Base-by-base conservation (phyloP, 2,113 vertebrate genomes). In the Gnathonemus longibarbis region DNA sequence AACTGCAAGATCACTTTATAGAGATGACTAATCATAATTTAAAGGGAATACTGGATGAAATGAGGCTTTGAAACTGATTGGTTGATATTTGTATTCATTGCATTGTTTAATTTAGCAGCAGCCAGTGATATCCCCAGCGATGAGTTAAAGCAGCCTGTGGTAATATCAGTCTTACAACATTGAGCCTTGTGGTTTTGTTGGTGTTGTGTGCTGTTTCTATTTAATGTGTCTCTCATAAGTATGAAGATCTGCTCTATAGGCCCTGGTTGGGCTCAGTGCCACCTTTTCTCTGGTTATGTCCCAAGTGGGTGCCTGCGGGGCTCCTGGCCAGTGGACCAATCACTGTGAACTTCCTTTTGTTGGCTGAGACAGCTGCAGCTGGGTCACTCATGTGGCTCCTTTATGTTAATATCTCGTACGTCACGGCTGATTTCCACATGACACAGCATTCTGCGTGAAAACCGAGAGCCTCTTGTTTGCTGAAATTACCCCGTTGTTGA, bases 351-450 rank as follows among this genome's bases (percentile, higher is more conserved):
- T 39, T 83, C 77, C 77, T 42, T 83, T 83, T 49, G 24, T 24
- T 46, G 21, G 21, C 10, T 17, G 42, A 48, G 42, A 46, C 15
- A 2, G 46, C 4, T n/a, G 46, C 8, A 86, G 42, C 84, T 15
- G 84, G 42, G 84, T 49, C n/a, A 35, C 52, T 48, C 15, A 0
- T 39, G 49, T 5, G 52, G 50, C n/a, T 17, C 48, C 48, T 86
- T 45, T 91, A 88, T 91, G 42, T 90, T 80, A 84, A 74, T 92
- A 92, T 94, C 90, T 66, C 21, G 58, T 17, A 70, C 2, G 21
- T 88, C 17, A 27, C 62, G 5, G 45, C 24, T 45, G 62, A 5
- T 39, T 27, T 52, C 62, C 62, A 27, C 62, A 66, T 31, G 24
- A 42, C 17, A 91, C 92, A 93, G 92, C 90, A 31, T 52, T 50